A percentile compares a stretch with the other conserved stretches of the same genome.
Conservation (phyloP, 2,797 vertebrate species). For the Picus viridis region DNA sequence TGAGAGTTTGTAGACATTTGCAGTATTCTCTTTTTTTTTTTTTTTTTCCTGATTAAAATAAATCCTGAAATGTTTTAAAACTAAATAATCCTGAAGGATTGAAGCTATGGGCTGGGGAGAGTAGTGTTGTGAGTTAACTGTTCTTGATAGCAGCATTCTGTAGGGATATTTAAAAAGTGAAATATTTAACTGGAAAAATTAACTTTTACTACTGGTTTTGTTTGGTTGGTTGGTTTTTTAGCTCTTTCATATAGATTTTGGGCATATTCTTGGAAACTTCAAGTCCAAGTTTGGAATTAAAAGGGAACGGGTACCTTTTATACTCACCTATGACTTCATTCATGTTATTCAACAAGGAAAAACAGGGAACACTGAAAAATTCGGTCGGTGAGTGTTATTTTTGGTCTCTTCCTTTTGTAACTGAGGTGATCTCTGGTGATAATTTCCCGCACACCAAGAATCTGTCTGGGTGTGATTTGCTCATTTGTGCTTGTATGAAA, state of each 20-base stretch:
- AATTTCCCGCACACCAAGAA: background rate
- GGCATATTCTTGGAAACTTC: conserved; percentile 98
- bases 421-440: background rate
- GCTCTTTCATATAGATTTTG: conserved; percentile 99
- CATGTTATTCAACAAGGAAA: conserved; percentile 99
- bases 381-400: conserved; percentile 86
- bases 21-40: background rate
- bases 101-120: background rate
- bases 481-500: background rate
- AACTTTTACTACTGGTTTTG: conserved; percentile 8
- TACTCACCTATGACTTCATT: conserved; percentile 99
- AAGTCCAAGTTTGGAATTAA: conserved; percentile 99
- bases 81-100: background rate
- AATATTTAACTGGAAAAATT: background rate
- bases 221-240: conserved; percentile 48
- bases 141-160: background rate
- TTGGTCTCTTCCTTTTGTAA: background rate
- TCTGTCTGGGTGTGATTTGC: background rate
- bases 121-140: background rate
- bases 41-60: background rate
- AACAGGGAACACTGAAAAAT: conserved; percentile 96
- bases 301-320: conserved; percentile 97
- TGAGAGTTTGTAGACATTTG: background rate
- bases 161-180: background rate
- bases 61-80: background rate